phyloP scores from a whole-genome alignment of 2,888 invertebrate genomes.

The Choristoneura rosaceana region DNA sequence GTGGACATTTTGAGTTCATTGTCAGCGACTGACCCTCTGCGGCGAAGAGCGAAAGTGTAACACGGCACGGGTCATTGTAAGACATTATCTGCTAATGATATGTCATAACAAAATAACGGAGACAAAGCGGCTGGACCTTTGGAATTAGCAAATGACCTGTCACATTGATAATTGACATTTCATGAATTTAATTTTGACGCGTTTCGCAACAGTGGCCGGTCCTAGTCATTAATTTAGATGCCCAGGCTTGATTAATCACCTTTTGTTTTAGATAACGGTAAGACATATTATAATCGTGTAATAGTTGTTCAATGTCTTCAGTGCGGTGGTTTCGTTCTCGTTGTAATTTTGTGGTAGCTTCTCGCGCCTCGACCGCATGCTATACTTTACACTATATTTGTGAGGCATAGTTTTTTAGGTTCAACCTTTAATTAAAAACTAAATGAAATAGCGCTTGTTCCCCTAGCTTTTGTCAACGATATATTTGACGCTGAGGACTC shows the following conservation, averaged over 20 bases:
- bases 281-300: conserved; percentile 39
- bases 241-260: conserved; percentile 60
- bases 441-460: no score
- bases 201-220: conserved; percentile 58
- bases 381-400: neutral
- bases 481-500: neutral
- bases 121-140: conserved; percentile 51
- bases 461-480: neutral
- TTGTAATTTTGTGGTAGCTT: conserved; percentile 25
- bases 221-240: conserved; percentile 63
- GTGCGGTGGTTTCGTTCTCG: conserved; percentile 6
- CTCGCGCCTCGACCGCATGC: conserved; percentile 24
- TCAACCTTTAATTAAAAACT: neutral
- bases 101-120: conserved; percentile 40
- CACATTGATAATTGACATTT: conserved; percentile 67
- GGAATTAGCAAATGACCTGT: conserved; percentile 73
- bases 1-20: conserved; percentile 79
- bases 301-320: conserved; percentile 15
- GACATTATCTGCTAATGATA: conserved; percentile 40
- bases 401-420: conserved; percentile 7
- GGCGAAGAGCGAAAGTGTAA: conserved; percentile 44
- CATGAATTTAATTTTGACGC: conserved; percentile 66
- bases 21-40: conserved; percentile 68
- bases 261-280: conserved; percentile 54
- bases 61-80: conserved; percentile 26